Conservation (phyloP, 2,888 invertebrate genomes). For the Hoplodrina blanda region DNA sequence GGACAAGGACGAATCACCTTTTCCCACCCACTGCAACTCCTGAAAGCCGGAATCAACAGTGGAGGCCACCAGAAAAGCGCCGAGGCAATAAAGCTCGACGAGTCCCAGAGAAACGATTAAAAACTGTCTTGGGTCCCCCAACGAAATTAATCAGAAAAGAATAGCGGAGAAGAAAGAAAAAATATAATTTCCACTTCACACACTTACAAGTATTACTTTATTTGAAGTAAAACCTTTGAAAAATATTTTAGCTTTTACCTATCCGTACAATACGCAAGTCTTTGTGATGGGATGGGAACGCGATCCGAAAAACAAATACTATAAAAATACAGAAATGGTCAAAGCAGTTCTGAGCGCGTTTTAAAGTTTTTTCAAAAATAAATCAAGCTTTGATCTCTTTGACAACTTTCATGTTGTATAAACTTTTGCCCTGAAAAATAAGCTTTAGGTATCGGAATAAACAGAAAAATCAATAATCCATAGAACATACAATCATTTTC, state of each 20-base stretch:
- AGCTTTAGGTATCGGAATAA: slow-evolving; percentile 1
- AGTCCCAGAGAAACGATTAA: too few relatives aligned
- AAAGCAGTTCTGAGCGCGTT: slow-evolving; percentile 1
- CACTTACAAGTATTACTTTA: too few relatives aligned
- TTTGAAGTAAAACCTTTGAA: too few relatives aligned
- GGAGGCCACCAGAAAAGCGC: too few relatives aligned
- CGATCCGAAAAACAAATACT: background rate
- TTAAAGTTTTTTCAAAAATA: background rate
- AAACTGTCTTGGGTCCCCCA: too few relatives aligned
- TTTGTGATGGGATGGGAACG: background rate
- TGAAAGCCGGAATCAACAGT: too few relatives aligned
- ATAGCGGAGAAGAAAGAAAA: too few relatives aligned
- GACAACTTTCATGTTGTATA: background rate
- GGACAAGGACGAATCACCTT: too few relatives aligned
- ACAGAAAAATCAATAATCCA: background rate
- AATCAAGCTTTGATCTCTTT: slow-evolving; percentile 4
- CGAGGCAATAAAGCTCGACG: too few relatives aligned
- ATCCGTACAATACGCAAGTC: background rate
- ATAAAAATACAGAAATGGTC: slow-evolving; percentile 9
- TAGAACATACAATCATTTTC: background rate
- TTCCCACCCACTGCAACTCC: too few relatives aligned
- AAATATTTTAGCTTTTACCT: background rate
- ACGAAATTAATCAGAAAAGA: too few relatives aligned
- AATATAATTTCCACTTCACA: too few relatives aligned
- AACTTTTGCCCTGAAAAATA: background rate